A percentile compares a stretch with the other conserved stretches of the same genome.
Conservation (phyloP, 2,888 invertebrate genomes). For the Machimus atricapillus region DNA sequence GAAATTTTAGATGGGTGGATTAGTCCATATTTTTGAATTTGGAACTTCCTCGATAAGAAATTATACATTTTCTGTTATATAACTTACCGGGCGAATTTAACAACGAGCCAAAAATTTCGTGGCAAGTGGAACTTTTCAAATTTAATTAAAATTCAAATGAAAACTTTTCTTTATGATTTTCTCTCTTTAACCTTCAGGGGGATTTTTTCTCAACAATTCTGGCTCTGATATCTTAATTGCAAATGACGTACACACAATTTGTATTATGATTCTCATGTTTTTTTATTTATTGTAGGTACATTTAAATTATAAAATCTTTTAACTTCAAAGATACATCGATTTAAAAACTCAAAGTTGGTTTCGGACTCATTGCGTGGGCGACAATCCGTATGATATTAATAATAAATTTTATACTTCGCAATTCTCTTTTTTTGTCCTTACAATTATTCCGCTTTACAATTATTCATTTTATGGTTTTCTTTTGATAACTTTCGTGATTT, state of each 20-base stretch:
- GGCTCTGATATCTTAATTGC: not conserved
- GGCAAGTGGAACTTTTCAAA: not conserved
- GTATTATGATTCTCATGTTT: not conserved
- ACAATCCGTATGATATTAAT: not conserved
- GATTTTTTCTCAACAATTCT: not conserved
- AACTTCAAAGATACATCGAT: not conserved
- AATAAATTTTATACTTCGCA: too few species aligned
- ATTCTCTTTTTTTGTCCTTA: too few species aligned
- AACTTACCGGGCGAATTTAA: not conserved
- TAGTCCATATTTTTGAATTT: not conserved
- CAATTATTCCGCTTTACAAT: too few species aligned
- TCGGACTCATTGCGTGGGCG: not conserved
- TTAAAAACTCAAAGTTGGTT: too few species aligned
- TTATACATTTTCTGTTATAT: not conserved
- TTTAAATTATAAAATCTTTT: not conserved
- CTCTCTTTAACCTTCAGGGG: not conserved
- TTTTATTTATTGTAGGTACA: not conserved
- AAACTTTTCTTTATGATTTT: not conserved
- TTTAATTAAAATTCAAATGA: not conserved
- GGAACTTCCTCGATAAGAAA: not conserved
- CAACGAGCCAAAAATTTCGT: not conserved
- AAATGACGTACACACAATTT: not conserved
- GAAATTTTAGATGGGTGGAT: not conserved
- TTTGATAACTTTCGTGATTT: too few species aligned
- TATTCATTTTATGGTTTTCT: too few species aligned